Base-by-base conservation (phyloP, 2,888 invertebrate genomes). In the Polyommatus iphigenia region DNA sequence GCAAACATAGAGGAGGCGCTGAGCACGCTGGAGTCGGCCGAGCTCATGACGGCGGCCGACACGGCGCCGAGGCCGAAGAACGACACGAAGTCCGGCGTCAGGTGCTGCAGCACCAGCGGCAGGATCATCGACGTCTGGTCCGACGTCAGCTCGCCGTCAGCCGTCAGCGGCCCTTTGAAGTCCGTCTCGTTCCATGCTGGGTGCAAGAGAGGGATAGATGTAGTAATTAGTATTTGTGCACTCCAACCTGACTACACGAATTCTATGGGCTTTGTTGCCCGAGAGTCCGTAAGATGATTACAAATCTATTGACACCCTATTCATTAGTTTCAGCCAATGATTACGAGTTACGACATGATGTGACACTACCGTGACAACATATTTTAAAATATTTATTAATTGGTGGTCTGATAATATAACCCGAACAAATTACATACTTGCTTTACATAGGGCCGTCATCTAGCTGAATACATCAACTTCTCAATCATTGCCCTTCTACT, bases 1-100 rank as follows among this genome's bases (percentile, higher is more conserved):
- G 99, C 99, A 88, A 99, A 99, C 99, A 99, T 99, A 46, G 99
- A 99, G 83, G 98, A 98, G 3, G 99, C 99, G 32, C 99, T 99
- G 29, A 99, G 95, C 77, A 99, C 98, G 83, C 99, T 99, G 78
- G 99, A 99, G 92, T 99, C 99, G 0, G 99, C 99, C 0, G 99
- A 99, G 59, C 99, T 99, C 99, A 99, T 99, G 82, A 99, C 99
- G 29, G 99, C 99, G 1, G 99, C 99, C 0, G 99, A 99, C 8
- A 99, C 99, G 8, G 99, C 99, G 0, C 99, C 99, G 81, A 99
- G 95, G 8, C 99, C 99, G 88, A 99, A 98, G 95, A 99, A 99
- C 3, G 99, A 98, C 41, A 99, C 98, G 90, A 98, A 97, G 88
- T 97, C 96, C 0, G 99, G 99, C 10, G 99, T 99, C 78, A 99